These are phyloP conservation scores for Ammospiza nelsoni DNA, from an alignment of 2,113 vertebrate species.

Conservation along the genomic window DNA sequence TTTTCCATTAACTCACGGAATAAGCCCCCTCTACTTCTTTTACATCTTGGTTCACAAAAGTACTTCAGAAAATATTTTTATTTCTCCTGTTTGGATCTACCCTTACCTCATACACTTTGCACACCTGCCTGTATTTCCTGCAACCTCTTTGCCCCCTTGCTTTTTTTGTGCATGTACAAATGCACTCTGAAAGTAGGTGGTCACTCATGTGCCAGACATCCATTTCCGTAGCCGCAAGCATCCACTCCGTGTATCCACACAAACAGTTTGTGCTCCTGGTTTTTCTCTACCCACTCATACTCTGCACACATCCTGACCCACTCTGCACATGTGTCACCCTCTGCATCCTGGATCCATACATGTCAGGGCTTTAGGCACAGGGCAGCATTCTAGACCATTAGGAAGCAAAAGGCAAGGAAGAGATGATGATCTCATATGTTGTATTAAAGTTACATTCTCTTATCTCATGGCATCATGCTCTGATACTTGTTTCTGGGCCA, in stretches of 20 bases:
- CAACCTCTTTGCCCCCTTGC: neutral
- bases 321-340: neutral
- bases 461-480: neutral
- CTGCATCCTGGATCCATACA: neutral
- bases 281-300: neutral
- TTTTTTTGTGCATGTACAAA: neutral
- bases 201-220: neutral
- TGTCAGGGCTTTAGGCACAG: neutral
- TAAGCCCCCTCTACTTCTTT: neutral
- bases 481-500: neutral
- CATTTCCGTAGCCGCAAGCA: neutral
- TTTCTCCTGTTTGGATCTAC: neutral
- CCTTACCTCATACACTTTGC: neutral
- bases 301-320: neutral
- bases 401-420: neutral
- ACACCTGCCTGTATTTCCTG: neutral
- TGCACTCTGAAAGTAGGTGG: neutral
- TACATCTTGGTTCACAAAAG: neutral
- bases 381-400: neutral
- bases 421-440: neutral
- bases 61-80: neutral
- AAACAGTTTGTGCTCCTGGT: neutral
- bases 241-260: neutral
- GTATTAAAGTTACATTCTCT: neutral
- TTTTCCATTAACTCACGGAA: neutral